Base-by-base conservation (phyloP, 2,888 invertebrate species). In the Xanthostigma xanthostigma region DNA sequence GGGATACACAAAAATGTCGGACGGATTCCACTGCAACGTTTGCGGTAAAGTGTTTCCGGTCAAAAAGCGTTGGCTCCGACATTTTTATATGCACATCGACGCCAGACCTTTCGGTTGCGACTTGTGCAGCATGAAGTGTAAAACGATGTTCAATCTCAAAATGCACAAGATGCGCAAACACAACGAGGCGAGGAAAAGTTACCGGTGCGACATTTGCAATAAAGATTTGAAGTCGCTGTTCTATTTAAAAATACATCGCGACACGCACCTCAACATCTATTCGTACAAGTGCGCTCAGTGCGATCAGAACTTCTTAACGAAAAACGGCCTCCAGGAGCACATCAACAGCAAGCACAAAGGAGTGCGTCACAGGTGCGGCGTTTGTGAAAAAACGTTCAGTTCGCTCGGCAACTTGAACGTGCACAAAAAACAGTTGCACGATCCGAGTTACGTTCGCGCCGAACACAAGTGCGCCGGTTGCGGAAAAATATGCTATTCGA, bases 351-450 rank as follows among this genome's bases (percentile, higher is more conserved):
- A 59, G 13, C 70, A 71, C 49, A 62, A 66, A 0, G 59, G 60
- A 33, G 70, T 70, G 3, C 64, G 67, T 6, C 71, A 72, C 41
- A 67, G 69, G 40, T 73, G 73, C 49, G 69, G 70, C 48, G 50
- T 69, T 45, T 74, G 73, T 34, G 70, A 71, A 2, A 71, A 72
- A 49, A 62, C 68, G 8, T 73, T 72, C 49, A 71, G 70, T 40
- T 55, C 69, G 0, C 73, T 72, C 0, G 69, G 69, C 0, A 53
- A 68, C 8, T 58, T 73, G 46, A 69, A 69, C 35, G 67, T 48
- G 10, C 48, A 46, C 43, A 42, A 42, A 27, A 38, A 44, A 27
- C 34, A 10, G 6, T 45, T 45, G 9, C 46, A 46, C 14, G 43
- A 46, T 43, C 45, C 43, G 3, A 43, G 46, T 37, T 46, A 50